These are phyloP conservation scores for Brachirus orientalis DNA, from an alignment of 2,113 vertebrate species.

Conservation along the genomic window DNA sequence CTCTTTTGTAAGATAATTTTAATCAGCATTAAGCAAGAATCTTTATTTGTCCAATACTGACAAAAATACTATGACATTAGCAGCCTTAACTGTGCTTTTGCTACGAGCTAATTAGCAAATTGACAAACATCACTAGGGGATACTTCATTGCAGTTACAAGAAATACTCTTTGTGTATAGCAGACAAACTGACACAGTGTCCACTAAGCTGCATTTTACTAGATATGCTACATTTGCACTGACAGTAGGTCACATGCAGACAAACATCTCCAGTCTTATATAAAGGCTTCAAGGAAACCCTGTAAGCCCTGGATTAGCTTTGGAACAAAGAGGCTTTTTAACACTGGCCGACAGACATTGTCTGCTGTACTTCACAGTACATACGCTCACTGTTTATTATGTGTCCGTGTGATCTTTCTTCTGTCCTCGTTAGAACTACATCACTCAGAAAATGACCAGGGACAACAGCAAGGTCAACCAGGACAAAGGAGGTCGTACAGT, in stretches of 20 bases:
- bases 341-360: slow-evolving; percentile 11
- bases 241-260: slow-evolving; percentile 42
- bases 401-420: slow-evolving; percentile 27
- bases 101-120: no score
- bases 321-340: slow-evolving; percentile 68
- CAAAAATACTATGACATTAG: no score
- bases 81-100: no score
- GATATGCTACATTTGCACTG: slow-evolving; percentile 2
- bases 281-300: slow-evolving; percentile 34
- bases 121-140: neutral
- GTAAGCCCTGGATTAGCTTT: slow-evolving; percentile 72
- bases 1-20: no score
- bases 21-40: no score
- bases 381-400: neutral
- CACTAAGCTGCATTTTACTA: neutral
- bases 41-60: no score
- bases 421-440: slow-evolving; percentile 18
- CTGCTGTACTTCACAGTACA: neutral
- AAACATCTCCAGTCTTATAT: slow-evolving; percentile 41
- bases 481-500: neutral
- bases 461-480: neutral
- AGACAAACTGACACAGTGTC: slow-evolving; percentile 11
- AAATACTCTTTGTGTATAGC: neutral
- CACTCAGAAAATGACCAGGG: neutral
- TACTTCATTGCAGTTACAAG: neutral